These are phyloP conservation scores for Agapornis roseicollis DNA, from an alignment of 2,113 vertebrate genomes.

Conservation along the genomic window DNA sequence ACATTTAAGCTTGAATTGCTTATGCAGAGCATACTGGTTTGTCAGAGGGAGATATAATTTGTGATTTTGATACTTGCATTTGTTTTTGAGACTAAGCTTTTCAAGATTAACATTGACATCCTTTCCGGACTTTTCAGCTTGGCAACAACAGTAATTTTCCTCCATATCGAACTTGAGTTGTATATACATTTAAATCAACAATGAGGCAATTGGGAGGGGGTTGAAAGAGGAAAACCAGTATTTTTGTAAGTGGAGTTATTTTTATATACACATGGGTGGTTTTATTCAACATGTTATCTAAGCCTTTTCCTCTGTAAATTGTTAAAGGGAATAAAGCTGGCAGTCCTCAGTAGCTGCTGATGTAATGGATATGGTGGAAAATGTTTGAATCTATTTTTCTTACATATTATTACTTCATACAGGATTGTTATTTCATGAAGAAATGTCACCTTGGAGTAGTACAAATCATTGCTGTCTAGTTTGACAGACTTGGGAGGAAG, in stretches of 20 bases:
- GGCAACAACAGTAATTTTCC: background rate
- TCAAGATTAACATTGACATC: background rate
- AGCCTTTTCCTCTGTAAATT: background rate
- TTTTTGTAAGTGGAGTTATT: background rate
- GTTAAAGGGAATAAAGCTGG: background rate
- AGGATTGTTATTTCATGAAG: background rate
- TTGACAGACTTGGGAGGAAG: background rate
- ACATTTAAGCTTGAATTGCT: background rate
- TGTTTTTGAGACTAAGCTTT: background rate
- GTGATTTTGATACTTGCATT: background rate
- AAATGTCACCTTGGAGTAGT: background rate
- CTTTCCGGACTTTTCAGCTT: background rate
- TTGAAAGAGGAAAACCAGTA: background rate
- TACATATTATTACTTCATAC: background rate
- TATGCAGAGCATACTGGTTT: background rate
- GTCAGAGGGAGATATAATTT: background rate
- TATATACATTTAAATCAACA: background rate
- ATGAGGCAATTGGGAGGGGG: background rate
- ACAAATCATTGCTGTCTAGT: background rate
- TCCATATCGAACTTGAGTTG: background rate
- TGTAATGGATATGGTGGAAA: background rate
- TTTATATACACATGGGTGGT: background rate
- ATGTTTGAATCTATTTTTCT: background rate
- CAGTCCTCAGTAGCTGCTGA: background rate
- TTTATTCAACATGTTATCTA: background rate